Base-by-base conservation (phyloP, 64 coral and sea anemone species). In the Anthopleura sola region DNA sequence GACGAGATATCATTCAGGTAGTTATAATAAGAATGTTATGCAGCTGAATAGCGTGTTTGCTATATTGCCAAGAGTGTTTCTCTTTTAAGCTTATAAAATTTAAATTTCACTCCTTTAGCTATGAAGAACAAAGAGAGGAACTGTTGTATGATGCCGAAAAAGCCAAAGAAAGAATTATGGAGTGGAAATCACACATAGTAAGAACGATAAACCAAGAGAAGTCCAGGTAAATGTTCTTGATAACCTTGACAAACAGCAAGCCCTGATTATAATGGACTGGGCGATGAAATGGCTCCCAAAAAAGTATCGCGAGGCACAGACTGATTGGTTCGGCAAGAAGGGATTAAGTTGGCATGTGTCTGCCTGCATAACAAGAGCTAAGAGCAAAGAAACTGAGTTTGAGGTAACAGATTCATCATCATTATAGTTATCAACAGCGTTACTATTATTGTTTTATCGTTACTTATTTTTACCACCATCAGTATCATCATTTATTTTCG, bases 321-420 rank as follows among this genome's bases (percentile, higher is more conserved):
- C 37, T 1, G 85, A 86, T 37, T 86, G 85, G 85, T 68, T 75
- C 39, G 85, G 62, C 19, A 86, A 86, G 40, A 37, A 56, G 60
- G 85, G 62, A 17, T 23, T 75, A 50, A 74, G 60, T 74, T 86
- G 68, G 85, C 85, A 86, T 55, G 50, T 86, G 1, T 75, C 60
- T 24, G 60, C 60, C 3, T 66, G 60, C 3, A 66, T 24, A 66
- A 21, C 24, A n/a, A 21, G 60, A 66, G 60, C 21, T 66, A 28
- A 66, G 24, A 56, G 20, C 24, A 2, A 66, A 24, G 60, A 66
- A 21, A 66, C 24, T 66, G 60, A 66, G 24, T 66, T 56, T 56
- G 55, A 56, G 55, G 55, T 56, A 14, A 18, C 14, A 20, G 2
- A 14, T 18, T 56, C 6, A 56, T 56, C 17, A 18, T 56, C 17